phyloP scores from a whole-genome alignment of 2,797 vertebrate species.

The Petrocephalus sullivani region DNA sequence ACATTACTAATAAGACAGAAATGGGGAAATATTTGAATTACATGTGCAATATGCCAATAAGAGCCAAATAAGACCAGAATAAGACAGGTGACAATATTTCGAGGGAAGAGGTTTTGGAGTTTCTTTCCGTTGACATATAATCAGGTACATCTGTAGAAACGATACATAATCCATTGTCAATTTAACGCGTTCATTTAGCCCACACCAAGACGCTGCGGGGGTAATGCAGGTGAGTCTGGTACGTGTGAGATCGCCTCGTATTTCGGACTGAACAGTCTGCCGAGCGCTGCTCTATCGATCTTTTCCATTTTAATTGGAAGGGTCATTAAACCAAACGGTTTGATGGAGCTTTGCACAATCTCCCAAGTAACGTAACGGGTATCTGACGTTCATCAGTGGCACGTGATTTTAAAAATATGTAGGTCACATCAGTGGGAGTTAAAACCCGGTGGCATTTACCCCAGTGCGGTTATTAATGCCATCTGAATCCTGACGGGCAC shows the following conservation, averaged over 20 bases:
- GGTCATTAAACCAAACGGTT: not conserved
- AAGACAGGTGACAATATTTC: not conserved
- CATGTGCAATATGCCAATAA: not conserved
- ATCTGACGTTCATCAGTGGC: conserved; percentile 29
- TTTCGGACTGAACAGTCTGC: not conserved
- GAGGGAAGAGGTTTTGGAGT: not conserved
- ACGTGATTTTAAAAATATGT: conserved; percentile 38
- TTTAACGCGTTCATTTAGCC: not conserved
- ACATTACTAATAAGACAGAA: not conserved
- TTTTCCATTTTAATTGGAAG: conserved; percentile 8
- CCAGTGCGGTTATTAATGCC: conserved; percentile 38
- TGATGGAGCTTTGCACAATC: not conserved
- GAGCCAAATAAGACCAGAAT: not conserved
- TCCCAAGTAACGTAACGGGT: conserved; percentile 36
- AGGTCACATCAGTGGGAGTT: conserved; percentile 45
- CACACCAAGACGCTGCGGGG: not conserved
- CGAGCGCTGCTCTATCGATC: not conserved
- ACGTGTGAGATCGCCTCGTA: not conserved
- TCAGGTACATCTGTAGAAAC: not conserved
- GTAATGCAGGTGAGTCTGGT: not conserved
- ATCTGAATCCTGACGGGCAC: conserved; percentile 38
- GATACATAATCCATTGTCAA: not conserved
- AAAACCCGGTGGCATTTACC: conserved; percentile 36
- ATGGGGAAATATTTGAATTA: not conserved
- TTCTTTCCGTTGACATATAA: conserved; percentile 3